A percentile compares a stretch with the other conserved stretches of the same genome.
Conservation (phyloP, 1,140 invertebrate species). For the Zaprionus gabonicus region DNA sequence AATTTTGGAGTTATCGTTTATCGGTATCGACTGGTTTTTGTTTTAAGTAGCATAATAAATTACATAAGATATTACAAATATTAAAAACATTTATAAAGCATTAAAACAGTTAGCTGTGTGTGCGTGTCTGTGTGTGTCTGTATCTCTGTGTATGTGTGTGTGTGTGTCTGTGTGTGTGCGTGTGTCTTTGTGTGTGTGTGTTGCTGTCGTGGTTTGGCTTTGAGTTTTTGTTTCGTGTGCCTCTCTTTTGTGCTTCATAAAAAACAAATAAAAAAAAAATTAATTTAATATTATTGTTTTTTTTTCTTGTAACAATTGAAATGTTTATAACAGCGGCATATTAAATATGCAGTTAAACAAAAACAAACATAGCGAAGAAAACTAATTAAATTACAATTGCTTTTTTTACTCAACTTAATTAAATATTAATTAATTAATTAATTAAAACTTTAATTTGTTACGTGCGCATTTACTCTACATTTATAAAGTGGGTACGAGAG, state of each 20-base stretch:
- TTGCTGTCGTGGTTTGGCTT: constrained; percentile 46
- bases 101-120: constrained; percentile 52
- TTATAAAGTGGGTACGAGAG: not conserved
- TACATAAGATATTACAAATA: constrained; percentile 44
- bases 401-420: constrained; percentile 45
- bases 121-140: constrained; percentile 16
- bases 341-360: constrained; percentile 48
- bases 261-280: constrained; percentile 20
- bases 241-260: constrained; percentile 48
- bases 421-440: constrained; percentile 19
- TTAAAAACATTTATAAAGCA: constrained; percentile 49
- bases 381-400: constrained; percentile 47
- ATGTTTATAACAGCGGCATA: constrained; percentile 42
- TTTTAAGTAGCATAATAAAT: constrained; percentile 57
- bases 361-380: constrained; percentile 37
- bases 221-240: constrained; percentile 36
- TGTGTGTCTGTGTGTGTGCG: constrained; percentile 19
- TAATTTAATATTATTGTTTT: constrained; percentile 22
- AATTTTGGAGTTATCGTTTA: constrained; percentile 4
- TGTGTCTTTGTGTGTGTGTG: constrained; percentile 30
- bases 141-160: constrained; percentile 3
- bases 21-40: constrained; percentile 20
- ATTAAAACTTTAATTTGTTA: constrained; percentile 24
- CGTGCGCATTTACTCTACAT: constrained; percentile 12
- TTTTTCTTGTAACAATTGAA: constrained; percentile 39